Conservation (phyloP, 2,797 vertebrate species). For the Acanthurus leucopareius region DNA sequence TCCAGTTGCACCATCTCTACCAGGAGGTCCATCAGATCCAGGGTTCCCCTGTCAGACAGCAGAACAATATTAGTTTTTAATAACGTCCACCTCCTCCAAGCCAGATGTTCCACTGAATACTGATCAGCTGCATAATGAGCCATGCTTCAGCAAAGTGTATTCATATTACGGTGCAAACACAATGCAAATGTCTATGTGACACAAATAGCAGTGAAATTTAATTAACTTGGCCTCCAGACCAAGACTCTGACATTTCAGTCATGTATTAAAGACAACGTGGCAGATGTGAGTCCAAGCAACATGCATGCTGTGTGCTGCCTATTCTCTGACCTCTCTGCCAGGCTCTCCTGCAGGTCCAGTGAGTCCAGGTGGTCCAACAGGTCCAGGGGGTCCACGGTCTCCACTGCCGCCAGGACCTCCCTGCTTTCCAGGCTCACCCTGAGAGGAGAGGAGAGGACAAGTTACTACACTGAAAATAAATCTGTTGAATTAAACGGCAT, state of each 20-base stretch:
- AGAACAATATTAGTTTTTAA: conserved; percentile 6
- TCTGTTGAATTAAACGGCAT: not conserved
- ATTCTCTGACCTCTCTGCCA: conserved; percentile 91
- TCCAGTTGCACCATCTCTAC: conserved; percentile 93
- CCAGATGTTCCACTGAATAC: conserved; percentile 61
- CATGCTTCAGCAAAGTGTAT: conserved; percentile 12
- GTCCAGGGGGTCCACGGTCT: conserved; percentile 94
- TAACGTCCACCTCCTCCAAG: conserved; percentile 35
- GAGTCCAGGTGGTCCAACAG: conserved; percentile 94
- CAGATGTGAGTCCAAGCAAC: conserved; percentile 55
- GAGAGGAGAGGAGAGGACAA: conserved; percentile 21
- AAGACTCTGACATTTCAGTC: not conserved
- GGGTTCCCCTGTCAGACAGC: conserved; percentile 87
- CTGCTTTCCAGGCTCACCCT: conserved; percentile 99
- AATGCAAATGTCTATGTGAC: conserved; percentile 48
- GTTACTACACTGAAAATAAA: not conserved
- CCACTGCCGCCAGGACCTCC: conserved; percentile 89
- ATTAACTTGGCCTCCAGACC: conserved; percentile 12
- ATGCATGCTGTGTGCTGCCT: conserved; percentile 73
- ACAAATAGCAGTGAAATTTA: conserved; percentile 42
- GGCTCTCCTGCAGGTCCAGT: conserved; percentile 93
- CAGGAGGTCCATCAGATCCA: conserved; percentile 95
- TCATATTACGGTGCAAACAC: conserved; percentile 4
- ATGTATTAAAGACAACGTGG: not conserved
- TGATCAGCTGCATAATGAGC: conserved; percentile 57